Percentiles rank a stretch among this genome's conserved stretches.
phyloP scores from a whole-genome alignment of 2,113 vertebrate genomes.

The Nesogale talazaci region DNA sequence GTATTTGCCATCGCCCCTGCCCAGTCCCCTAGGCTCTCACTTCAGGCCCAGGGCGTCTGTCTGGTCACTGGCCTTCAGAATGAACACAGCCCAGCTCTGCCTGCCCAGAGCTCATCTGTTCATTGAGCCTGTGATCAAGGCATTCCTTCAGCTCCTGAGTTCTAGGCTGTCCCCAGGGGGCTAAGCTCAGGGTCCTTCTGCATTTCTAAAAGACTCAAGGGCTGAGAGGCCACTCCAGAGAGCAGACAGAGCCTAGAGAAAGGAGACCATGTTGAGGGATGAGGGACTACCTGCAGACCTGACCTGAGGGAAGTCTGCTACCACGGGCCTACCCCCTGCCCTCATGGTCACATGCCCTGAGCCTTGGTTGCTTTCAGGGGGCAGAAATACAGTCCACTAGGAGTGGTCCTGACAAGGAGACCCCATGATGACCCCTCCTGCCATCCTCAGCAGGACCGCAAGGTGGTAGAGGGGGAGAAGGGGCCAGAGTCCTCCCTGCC shows the following conservation, averaged over 20 bases:
- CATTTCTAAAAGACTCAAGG: background rate
- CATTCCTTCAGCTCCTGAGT: background rate
- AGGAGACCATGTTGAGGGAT: background rate
- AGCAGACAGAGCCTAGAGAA: background rate
- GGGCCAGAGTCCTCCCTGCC: background rate
- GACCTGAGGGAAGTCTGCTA: background rate
- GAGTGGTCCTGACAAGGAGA: background rate
- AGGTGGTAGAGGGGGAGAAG: background rate
- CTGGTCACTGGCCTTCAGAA: background rate
- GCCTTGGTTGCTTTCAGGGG: background rate
- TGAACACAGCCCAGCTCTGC: background rate
- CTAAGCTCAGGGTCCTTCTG: background rate
- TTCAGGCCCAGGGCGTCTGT: background rate
- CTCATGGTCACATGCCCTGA: no score
- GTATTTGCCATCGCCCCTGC: constrained; percentile 87
- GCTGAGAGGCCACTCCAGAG: background rate
- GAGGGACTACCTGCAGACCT: background rate
- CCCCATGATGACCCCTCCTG: background rate
- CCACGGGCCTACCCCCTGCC: no score
- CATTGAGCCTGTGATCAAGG: background rate
- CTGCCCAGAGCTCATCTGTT: background rate
- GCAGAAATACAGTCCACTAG: background rate
- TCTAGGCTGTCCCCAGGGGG: background rate
- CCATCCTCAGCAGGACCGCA: background rate
- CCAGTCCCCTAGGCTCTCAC: background rate